Evolutionary conservation across 2,888 invertebrate species (phyloP).

Genomic region (Tinea trinotella): DNA sequence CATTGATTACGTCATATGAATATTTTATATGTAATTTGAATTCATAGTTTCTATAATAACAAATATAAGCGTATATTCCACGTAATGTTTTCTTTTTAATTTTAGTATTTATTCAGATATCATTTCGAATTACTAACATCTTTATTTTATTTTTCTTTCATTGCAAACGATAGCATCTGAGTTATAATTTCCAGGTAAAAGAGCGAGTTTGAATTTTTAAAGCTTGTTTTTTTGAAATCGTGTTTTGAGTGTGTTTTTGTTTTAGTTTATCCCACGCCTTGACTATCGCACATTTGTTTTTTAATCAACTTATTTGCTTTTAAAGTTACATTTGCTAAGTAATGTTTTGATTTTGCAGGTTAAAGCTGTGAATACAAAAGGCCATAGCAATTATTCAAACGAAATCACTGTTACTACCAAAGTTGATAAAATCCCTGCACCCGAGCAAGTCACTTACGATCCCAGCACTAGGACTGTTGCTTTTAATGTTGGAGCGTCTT

Average conservation of each 20-base stretch:
- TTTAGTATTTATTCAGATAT: not conserved
- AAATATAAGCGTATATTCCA: not conserved
- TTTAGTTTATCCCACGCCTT: slow-evolving; percentile 28
- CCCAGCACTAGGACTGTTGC: slow-evolving; percentile 81
- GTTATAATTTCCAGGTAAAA: slow-evolving; percentile 68
- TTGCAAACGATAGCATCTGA: slow-evolving; percentile 67
- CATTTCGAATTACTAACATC: slow-evolving; percentile 2
- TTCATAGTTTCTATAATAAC: not conserved
- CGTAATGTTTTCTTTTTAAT: no score
- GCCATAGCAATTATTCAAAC: slow-evolving; percentile 89
- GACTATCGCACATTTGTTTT: slow-evolving; percentile 20
- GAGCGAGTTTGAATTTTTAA: slow-evolving; percentile 25
- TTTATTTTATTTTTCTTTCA: slow-evolving; percentile 47
- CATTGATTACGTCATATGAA: no score
- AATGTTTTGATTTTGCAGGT: slow-evolving; percentile 59
- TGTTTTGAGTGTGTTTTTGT: slow-evolving; percentile 25
- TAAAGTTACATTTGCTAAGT: slow-evolving; percentile 18
- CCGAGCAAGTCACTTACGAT: slow-evolving; percentile 87
- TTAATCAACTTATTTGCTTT: not conserved
- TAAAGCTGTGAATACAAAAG: slow-evolving; percentile 90
- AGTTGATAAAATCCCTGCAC: slow-evolving; percentile 86
- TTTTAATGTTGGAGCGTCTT: slow-evolving; percentile 86
- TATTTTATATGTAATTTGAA: not conserved
- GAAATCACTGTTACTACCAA: slow-evolving; percentile 86
- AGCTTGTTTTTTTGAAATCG: slow-evolving; percentile 17